A percentile compares a stretch with the other conserved stretches of the same genome.
phyloP scores from a whole-genome alignment of 1,140 invertebrate genomes.

The Archivesica marissinica region DNA sequence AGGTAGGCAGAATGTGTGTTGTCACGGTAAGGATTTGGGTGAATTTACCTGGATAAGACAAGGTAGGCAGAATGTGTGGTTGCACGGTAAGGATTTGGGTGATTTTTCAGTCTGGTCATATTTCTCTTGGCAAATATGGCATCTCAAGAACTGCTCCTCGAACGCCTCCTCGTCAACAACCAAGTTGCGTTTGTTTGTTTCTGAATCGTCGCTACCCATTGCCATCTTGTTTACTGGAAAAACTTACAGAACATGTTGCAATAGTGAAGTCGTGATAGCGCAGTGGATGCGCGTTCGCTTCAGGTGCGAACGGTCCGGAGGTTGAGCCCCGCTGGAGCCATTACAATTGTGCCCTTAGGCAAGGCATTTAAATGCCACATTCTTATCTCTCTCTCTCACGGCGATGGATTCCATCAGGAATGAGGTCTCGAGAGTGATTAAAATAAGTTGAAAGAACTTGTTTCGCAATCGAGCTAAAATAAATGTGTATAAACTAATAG shows the following conservation, averaged over 20 bases:
- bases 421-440: too few species aligned
- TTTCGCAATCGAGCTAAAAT: too few species aligned
- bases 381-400: background rate
- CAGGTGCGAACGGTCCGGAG: background rate
- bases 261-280: background rate
- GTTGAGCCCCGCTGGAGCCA: background rate
- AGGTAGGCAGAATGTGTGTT: too few species aligned
- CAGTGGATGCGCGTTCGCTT: background rate
- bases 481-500: too few species aligned
- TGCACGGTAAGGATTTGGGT: slow-evolving; percentile 79
- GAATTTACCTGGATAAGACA: slow-evolving; percentile 74
- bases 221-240: slow-evolving; percentile 64
- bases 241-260: background rate
- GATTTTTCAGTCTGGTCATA: slow-evolving; percentile 72
- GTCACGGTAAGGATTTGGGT: too few species aligned
- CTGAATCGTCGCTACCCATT: slow-evolving; percentile 53
- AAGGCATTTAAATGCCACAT: background rate
- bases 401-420: background rate
- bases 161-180: slow-evolving; percentile 79
- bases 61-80: slow-evolving; percentile 79
- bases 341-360: background rate
- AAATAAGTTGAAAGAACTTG: too few species aligned
- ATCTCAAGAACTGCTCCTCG: slow-evolving; percentile 80
- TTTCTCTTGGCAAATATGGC: slow-evolving; percentile 78
- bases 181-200: slow-evolving; percentile 67